A percentile compares a stretch with the other conserved stretches of the same genome.
These are phyloP conservation scores for Pilophorus perplexus DNA, from an alignment of 2,888 invertebrate genomes.

Conservation along the genomic window DNA sequence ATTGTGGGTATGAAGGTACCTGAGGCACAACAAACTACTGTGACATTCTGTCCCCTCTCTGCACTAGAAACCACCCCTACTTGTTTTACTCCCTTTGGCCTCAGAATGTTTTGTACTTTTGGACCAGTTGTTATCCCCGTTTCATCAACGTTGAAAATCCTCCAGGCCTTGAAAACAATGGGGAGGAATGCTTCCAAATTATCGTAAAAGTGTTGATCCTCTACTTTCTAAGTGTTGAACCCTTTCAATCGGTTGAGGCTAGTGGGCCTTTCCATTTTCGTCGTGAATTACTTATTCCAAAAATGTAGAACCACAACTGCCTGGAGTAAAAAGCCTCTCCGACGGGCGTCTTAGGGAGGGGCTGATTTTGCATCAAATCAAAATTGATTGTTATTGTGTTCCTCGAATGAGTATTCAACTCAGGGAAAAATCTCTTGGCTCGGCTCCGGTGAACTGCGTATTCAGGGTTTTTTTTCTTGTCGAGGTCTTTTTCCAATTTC, in stretches of 20 bases:
- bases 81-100: constrained; percentile 1
- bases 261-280: background rate
- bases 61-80: background rate
- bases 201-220: background rate
- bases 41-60: constrained; percentile 2
- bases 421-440: background rate
- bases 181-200: background rate
- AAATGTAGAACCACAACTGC: constrained; percentile 30
- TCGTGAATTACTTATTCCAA: constrained; percentile 27
- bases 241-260: background rate
- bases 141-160: background rate
- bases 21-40: background rate
- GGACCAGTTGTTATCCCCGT: background rate
- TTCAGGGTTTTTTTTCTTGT: background rate
- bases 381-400: constrained; percentile 24
- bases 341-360: constrained; percentile 23
- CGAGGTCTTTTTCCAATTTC: background rate
- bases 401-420: background rate
- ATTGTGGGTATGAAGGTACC: background rate
- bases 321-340: constrained; percentile 25
- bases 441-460: background rate
- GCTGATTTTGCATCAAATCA: constrained; percentile 31
- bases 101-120: background rate
- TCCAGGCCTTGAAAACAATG: background rate
- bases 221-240: background rate